These are phyloP conservation scores for Nemurella pictetii DNA, from an alignment of 2,888 invertebrate genomes.

Conservation along the genomic window DNA sequence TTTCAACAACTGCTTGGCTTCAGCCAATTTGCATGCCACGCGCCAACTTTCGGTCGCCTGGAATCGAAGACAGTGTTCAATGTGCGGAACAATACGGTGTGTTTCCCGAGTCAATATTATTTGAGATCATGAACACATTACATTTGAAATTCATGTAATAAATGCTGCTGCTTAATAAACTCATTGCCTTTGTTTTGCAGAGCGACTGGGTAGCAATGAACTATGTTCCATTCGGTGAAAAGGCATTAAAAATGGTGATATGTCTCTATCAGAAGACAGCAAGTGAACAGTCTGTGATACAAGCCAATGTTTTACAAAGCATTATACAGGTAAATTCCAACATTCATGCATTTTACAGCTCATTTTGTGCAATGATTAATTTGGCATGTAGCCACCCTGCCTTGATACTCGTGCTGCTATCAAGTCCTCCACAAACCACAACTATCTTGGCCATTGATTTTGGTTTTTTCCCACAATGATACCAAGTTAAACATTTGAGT, in stretches of 20 bases:
- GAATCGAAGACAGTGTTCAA: constrained; percentile 58
- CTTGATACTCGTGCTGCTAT: too few species aligned
- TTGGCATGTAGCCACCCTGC: too few species aligned
- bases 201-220: constrained; percentile 79
- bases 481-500: too few species aligned
- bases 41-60: constrained; percentile 62
- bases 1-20: constrained; percentile 68
- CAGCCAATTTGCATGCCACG: constrained; percentile 70
- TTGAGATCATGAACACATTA: too few species aligned
- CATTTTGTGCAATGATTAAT: too few species aligned
- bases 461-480: too few species aligned
- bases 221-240: constrained; percentile 85
- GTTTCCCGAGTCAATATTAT: too few species aligned
- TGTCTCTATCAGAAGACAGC: constrained; percentile 76
- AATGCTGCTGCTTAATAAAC: too few species aligned
- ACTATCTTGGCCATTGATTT: too few species aligned
- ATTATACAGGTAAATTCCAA: constrained; percentile 62
- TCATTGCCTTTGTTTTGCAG: constrained; percentile 49
- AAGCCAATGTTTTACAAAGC: constrained; percentile 70
- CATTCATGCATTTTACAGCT: too few species aligned
- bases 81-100: constrained; percentile 50
- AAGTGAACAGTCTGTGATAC: constrained; percentile 69
- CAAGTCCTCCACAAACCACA: too few species aligned
- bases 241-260: constrained; percentile 72
- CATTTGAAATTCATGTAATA: background rate